A percentile compares a stretch with the other conserved stretches of the same genome.
Conservation (phyloP, 2,888 invertebrate species). For the Acanthoscelides obtectus region DNA sequence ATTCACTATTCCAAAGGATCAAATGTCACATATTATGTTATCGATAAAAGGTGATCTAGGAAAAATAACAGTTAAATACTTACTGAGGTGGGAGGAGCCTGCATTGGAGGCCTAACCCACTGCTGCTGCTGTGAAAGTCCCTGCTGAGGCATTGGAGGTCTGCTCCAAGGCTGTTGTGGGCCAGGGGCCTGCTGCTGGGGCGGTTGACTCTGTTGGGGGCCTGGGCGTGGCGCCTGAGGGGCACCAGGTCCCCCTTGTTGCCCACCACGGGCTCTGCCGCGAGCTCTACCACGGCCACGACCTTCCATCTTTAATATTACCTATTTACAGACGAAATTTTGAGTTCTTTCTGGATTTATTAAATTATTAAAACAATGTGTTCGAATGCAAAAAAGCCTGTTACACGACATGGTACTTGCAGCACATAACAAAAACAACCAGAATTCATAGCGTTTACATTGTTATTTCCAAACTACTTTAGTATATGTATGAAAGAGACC, state of each 20-base stretch:
- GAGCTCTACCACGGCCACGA: constrained; percentile 42
- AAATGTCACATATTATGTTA: no score
- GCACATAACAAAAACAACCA: no score
- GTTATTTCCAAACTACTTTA: no score
- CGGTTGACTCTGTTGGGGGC: constrained; percentile 16
- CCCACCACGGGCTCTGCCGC: constrained; percentile 35
- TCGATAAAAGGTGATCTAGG: no score
- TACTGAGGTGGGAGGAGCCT: constrained; percentile 15
- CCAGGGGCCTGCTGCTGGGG: constrained; percentile 14
- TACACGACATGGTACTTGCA: no score
- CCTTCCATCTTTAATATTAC: constrained; percentile 19
- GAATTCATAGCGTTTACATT: no score
- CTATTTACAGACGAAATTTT: neutral
- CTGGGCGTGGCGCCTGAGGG: constrained; percentile 20
- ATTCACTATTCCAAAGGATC: no score
- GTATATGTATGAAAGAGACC: no score
- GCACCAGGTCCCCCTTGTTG: constrained; percentile 39
- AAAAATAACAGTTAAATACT: no score
- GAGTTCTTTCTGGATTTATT: neutral
- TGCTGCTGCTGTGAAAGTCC: constrained; percentile 20
- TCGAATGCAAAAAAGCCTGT: no score
- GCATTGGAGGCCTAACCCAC: constrained; percentile 19
- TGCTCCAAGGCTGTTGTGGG: constrained; percentile 27
- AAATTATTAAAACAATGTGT: no score
- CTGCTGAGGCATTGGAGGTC: constrained; percentile 20